Evolutionary conservation across 2,797 vertebrate species (phyloP).

Genomic region (Lithobates sylvaticus): DNA sequence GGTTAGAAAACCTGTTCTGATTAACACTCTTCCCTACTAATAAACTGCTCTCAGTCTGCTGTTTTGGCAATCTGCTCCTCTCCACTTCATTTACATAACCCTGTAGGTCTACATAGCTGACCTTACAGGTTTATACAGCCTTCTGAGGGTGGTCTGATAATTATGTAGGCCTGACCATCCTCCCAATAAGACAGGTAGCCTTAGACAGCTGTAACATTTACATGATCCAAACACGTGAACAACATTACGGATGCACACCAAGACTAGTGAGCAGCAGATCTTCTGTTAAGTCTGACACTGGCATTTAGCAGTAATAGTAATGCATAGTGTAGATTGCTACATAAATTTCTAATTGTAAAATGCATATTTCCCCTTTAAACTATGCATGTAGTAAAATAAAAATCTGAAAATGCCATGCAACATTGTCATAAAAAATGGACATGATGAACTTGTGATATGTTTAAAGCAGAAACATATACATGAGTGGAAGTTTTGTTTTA

Average conservation of each 20-base stretch:
- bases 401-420: slow-evolving; percentile 15
- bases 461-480: slow-evolving; percentile 70
- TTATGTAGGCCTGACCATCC: too few relatives aligned
- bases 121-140: neutral
- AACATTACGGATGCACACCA: neutral
- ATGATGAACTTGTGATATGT: slow-evolving; percentile 59
- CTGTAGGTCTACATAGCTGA: too few relatives aligned
- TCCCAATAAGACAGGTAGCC: too few relatives aligned
- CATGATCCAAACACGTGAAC: neutral
- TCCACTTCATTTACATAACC: too few relatives aligned
- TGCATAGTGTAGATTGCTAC: neutral
- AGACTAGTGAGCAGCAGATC: neutral
- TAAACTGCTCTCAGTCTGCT: neutral
- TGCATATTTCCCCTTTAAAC: slow-evolving; percentile 37
- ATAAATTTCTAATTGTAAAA: neutral
- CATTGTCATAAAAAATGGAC: neutral
- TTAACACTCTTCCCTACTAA: neutral
- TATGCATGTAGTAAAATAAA: slow-evolving; percentile 7
- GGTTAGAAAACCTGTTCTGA: too few relatives aligned
- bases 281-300: neutral
- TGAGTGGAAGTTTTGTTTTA: slow-evolving; percentile 82
- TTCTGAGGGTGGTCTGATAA: too few relatives aligned
- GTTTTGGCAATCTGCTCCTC: too few relatives aligned
- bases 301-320: neutral
- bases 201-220: neutral